Base-by-base conservation (phyloP, 2,113 vertebrate genomes). In the Brienomyrus longianalis region DNA sequence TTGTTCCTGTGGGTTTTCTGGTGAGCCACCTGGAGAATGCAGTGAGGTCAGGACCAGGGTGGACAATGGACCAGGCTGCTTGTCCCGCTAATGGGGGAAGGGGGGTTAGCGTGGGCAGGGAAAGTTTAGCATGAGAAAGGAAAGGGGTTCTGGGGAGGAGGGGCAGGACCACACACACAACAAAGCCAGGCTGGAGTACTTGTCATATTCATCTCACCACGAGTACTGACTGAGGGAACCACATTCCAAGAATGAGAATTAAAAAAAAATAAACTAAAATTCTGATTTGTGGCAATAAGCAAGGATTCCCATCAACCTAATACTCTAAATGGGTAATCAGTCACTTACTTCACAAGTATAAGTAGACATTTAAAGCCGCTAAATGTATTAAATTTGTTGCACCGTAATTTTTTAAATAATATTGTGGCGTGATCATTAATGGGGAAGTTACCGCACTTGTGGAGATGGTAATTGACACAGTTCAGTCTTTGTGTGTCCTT, bases 101-200 rank as follows among this genome's bases (percentile, higher is more conserved):
- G 39, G 52, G 62, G 35, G 59, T 15, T 10, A 2, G 10, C 9
- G 11, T 10, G 74, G 51, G 83, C 11, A 3, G 19, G 80, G 13
- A 23, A 43, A n/a, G 9, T 45, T 84, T 45, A 88, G 27, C 74
- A 83, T 89, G 47, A 52, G 21, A 89, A 83, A 43, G 51, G 70
- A 83, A n/a, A 31, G 8, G 3, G n/a, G 15, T 51, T 45, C 35
- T 52, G 43, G 21, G 74, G 48, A 83, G n/a, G 23, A 74, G 19
- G 13, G 88, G 52, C 70, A 31, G 88, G 88, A 89, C 66, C 88
- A 89, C 88, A 89, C 88, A 77, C 23, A 66, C 62, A 89, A 83
- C 88, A 89, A 89, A 83, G 62, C n/a, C n/a, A 11, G 62, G 27
- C 62, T 70, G 27, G n/a, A 70, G n/a, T 10, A 31, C 62, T 70